These are phyloP conservation scores for Zaprionus lineosus DNA, from an alignment of 2,888 invertebrate genomes.

Conservation along the genomic window DNA sequence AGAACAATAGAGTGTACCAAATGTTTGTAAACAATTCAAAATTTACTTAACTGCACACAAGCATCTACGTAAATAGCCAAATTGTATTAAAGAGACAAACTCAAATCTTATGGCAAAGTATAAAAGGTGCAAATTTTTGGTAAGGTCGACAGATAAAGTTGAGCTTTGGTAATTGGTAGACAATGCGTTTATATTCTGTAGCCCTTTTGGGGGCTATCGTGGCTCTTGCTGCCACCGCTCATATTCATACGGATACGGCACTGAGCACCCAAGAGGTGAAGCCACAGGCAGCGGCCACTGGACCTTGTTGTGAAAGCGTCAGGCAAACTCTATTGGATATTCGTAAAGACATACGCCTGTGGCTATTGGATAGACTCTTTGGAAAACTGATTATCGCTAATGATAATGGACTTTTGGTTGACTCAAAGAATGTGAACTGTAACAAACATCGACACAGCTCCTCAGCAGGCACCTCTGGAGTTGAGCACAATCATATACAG, in stretches of 20 bases:
- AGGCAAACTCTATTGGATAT: slow-evolving; percentile 63
- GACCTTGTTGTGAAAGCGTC: slow-evolving; percentile 65
- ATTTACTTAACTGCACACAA: slow-evolving; percentile 59
- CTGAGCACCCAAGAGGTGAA: slow-evolving; percentile 29
- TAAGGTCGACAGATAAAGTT: slow-evolving; percentile 44
- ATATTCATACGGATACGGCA: slow-evolving; percentile 38
- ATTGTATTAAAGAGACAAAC: slow-evolving; percentile 23
- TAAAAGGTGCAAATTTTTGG: slow-evolving; percentile 46
- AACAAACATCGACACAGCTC: slow-evolving; percentile 30
- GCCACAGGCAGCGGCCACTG: slow-evolving; percentile 13
- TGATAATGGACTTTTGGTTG: slow-evolving; percentile 52
- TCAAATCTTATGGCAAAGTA: slow-evolving; percentile 27
- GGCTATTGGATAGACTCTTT: slow-evolving; percentile 60
- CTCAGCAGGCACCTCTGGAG: not conserved
- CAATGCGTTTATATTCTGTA: slow-evolving; percentile 57
- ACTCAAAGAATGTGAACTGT: slow-evolving; percentile 44
- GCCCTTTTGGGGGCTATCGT: slow-evolving; percentile 52
- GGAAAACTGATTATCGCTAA: slow-evolving; percentile 53
- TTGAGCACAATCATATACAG: not conserved
- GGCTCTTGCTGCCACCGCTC: slow-evolving; percentile 44
- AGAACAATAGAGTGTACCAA: slow-evolving; percentile 57
- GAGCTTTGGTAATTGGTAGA: slow-evolving; percentile 31
- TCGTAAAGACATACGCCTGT: slow-evolving; percentile 61
- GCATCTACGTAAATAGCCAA: slow-evolving; percentile 62
- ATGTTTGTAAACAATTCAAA: slow-evolving; percentile 61